phyloP scores from a whole-genome alignment of 2,888 invertebrate genomes.

The Cephus pulcher region DNA sequence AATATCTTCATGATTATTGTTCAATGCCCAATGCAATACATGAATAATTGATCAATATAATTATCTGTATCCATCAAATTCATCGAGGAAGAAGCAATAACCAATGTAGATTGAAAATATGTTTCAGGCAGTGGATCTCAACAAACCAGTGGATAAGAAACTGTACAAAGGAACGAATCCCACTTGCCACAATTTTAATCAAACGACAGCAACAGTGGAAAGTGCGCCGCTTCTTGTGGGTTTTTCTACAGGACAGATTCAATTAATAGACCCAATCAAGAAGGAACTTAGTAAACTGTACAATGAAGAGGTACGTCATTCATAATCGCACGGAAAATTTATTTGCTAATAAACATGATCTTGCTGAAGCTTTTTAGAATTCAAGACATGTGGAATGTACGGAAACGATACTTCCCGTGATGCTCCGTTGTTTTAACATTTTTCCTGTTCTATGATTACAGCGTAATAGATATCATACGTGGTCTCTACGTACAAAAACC shows the following conservation, averaged over 20 bases:
- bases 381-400: not conserved
- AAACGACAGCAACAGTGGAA: conserved; percentile 82
- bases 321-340: not conserved
- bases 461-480: conserved; percentile 15
- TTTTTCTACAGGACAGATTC: conserved; percentile 98
- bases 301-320: conserved; percentile 90
- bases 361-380: not conserved
- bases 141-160: conserved; percentile 97
- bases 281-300: conserved; percentile 96
- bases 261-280: conserved; percentile 96
- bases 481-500: conserved; percentile 23
- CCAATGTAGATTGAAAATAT: conserved; percentile 7
- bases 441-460: not conserved
- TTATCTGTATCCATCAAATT: not conserved
- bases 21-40: not conserved
- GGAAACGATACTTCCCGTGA: not conserved
- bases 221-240: conserved; percentile 94
- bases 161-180: conserved; percentile 99
- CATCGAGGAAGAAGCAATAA: not conserved
- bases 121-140: conserved; percentile 89
- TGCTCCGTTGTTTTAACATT: not conserved
- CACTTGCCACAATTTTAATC: conserved; percentile 98
- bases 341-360: not conserved
- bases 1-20: not conserved
- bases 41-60: not conserved